phyloP scores from a whole-genome alignment of 2,888 invertebrate species.

The Hydriomena furcata region DNA sequence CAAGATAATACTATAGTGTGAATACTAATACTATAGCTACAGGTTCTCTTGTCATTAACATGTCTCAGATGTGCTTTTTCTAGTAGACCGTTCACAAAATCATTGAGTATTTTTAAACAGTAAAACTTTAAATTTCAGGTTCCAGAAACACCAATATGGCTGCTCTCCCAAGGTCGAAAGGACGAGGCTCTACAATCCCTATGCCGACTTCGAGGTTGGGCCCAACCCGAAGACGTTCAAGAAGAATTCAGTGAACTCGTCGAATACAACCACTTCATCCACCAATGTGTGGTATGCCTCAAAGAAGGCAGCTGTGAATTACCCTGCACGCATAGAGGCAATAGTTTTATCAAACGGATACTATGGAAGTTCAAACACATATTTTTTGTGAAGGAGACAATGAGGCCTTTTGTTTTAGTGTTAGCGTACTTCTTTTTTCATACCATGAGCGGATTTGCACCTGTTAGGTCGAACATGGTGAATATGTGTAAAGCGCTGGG shows the following conservation, averaged over 20 bases:
- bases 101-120: too few species aligned
- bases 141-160: constrained; percentile 84
- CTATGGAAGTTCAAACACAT: constrained; percentile 59
- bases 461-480: constrained; percentile 82
- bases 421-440: constrained; percentile 80
- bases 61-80: too few species aligned
- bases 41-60: too few species aligned
- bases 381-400: constrained; percentile 76
- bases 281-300: constrained; percentile 61
- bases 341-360: constrained; percentile 51
- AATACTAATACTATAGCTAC: too few species aligned
- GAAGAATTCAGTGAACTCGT: constrained; percentile 76
- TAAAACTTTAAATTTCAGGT: constrained; percentile 59
- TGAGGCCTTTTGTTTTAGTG: constrained; percentile 77
- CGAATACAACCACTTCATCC: constrained; percentile 65
- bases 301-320: constrained; percentile 52
- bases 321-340: constrained; percentile 57
- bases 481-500: constrained; percentile 78
- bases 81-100: too few species aligned
- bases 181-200: constrained; percentile 79
- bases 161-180: constrained; percentile 80
- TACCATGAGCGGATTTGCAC: constrained; percentile 74
- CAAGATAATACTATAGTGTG: too few species aligned
- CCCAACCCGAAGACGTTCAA: constrained; percentile 73
- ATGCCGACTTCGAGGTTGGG: constrained; percentile 83